These are phyloP conservation scores for Odontocolon sp. DNA, from an alignment of 2,888 invertebrate species.

Conservation along the genomic window DNA sequence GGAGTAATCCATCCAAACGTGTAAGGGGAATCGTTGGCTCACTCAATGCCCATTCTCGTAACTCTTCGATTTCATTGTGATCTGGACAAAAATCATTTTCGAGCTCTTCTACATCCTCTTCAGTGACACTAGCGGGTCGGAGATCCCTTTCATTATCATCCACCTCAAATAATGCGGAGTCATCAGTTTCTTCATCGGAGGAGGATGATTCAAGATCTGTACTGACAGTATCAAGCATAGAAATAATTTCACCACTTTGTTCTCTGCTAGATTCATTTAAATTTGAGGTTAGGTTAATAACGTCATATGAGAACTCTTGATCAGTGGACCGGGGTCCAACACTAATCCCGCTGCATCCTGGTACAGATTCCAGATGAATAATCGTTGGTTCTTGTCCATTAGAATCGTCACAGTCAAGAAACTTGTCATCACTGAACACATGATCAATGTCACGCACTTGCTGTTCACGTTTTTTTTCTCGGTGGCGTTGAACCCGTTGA, in stretches of 20 bases:
- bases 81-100: neutral
- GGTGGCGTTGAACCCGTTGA: neutral
- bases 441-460: too few relatives aligned
- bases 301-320: too few relatives aligned
- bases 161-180: neutral
- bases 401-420: neutral
- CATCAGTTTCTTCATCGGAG: conserved; percentile 1
- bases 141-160: neutral
- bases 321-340: too few relatives aligned
- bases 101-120: too few relatives aligned
- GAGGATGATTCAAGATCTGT: neutral
- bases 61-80: neutral
- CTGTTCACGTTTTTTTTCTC: neutral
- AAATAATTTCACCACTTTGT: neutral
- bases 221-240: neutral
- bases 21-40: neutral
- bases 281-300: too few relatives aligned
- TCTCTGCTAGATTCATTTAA: neutral
- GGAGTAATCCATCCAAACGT: neutral
- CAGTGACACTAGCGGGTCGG: neutral
- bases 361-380: neutral
- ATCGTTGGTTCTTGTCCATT: neutral
- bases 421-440: neutral
- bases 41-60: neutral
- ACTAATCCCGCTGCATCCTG: neutral